phyloP scores from a whole-genome alignment of 2,888 invertebrate genomes.

The Nowickia ferox region DNA sequence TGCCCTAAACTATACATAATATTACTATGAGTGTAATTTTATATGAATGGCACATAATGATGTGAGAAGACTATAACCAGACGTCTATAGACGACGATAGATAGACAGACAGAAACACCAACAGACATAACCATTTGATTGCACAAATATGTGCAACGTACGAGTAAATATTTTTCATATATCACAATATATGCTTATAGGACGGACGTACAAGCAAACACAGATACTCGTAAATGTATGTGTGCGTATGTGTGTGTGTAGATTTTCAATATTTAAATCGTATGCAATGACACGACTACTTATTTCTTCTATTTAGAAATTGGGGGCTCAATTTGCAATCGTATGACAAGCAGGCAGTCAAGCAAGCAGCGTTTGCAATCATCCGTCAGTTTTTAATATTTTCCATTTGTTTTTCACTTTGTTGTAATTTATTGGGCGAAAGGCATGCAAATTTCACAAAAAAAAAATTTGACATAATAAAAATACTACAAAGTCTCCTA shows the following conservation, averaged over 20 bases:
- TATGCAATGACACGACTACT: constrained; percentile 48
- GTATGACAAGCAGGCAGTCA: constrained; percentile 66
- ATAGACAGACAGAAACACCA: constrained; percentile 43
- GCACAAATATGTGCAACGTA: constrained; percentile 17
- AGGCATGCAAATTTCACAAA: constrained; percentile 45
- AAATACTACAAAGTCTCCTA: constrained; percentile 10
- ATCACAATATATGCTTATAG: constrained; percentile 35
- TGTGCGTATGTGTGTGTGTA: constrained; percentile 1
- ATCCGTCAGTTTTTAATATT: constrained; percentile 82
- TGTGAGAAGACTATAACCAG: constrained; percentile 69
- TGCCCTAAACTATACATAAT: neutral
- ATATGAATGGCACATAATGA: constrained; percentile 68
- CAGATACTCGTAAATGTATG: neutral
- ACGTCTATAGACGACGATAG: constrained; percentile 62
- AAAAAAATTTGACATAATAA: constrained; percentile 15
- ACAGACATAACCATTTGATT: constrained; percentile 42
- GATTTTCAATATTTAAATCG: constrained; percentile 43
- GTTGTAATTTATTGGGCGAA: constrained; percentile 77
- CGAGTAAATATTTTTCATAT: constrained; percentile 40
- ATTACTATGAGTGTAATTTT: constrained; percentile 50
- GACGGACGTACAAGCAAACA: constrained; percentile 9
- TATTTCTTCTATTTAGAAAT: constrained; percentile 51
- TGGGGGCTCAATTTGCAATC: constrained; percentile 68
- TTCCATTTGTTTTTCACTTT: constrained; percentile 78
- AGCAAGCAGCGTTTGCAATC: constrained; percentile 73